Evolutionary conservation across 2,113 vertebrate genomes (phyloP), one percentile per base, ranked within the genome.

Genomic region (Lipophrys pholis): DNA sequence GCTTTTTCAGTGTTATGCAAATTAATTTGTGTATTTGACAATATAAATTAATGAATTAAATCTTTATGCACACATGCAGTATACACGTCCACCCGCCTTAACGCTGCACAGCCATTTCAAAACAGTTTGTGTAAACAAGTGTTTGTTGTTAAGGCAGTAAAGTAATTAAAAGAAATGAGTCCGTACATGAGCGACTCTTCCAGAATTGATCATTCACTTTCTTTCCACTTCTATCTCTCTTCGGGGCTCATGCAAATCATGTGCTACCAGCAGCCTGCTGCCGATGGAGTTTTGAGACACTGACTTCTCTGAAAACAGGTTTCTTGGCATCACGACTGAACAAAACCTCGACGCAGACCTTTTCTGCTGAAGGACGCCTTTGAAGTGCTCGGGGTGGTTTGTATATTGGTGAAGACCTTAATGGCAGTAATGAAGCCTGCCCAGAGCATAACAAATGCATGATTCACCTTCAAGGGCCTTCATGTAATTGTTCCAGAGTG

Each of bases 401-500:
- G 54, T 46, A 70, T 72, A 84, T 75, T 46, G 69, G 78, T 21
- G 65, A 85, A 61, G 83, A 72, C 43, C 46, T 75, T 80, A 81
- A 81, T 73, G 43, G 55, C 68, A 61, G 57, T 36, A 51, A 36
- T 57, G 67, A 84, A 78, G 57, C 40, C 71, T 36, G 51, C 52
- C 62, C 51, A 79, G 56, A 86, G 38, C 53, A 74, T 72, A 84
- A 79, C 69, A 87, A 82, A 75, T 60, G 63, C 72, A 57, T 58
- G 86, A 85, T 78, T 80, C 74, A 82, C 86, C 83, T 83, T 71
- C 40, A 68, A 65, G 67, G 38, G 48, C 12, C 58, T 50, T 63
- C 15, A 35, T 57, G 58, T 86, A 80, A 88, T 86, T 65, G 73
- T 66, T 82, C 48, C 81, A 76, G 58, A 80, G 86, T 73, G 77